Base-by-base conservation (phyloP, 2,888 invertebrate genomes). In the Trimorus sp. region DNA sequence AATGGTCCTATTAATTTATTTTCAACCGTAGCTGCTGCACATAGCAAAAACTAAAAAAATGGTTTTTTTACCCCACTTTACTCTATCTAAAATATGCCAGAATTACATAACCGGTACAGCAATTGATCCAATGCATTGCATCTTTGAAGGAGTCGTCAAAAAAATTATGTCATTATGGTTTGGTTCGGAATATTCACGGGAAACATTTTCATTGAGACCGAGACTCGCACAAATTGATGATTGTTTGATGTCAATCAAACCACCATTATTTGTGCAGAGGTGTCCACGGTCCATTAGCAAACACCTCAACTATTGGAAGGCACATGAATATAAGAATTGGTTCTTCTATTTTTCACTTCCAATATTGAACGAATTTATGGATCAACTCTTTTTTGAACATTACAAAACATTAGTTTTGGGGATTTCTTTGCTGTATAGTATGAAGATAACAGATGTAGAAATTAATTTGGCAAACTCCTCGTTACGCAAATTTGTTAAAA, bases 261-360 rank as follows among this genome's bases (percentile, higher is more conserved):
- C 54, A 36, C 54, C 54, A 5, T 54, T 36, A 2, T 54, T 54
- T 54, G 54, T 54, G 2, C 54, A 54, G 16, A 54, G 54, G 36
- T 54, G 36, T 36, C 54, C 54, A 7, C 54, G 54, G 2, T 54
- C 54, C 4, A 54, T 54, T 54, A 36, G 14, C 3, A 11, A 54
- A 14, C 36, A 54, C 36, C 36, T 54, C 8, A 5, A 26, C 36
- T 26, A 54, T 54, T 54, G 36, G 26, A 54, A 54, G 12, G 26
- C 54, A 7, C 36, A 26, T 5, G 54, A 54, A 36, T 36, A 36
- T 1, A 54, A 54, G 36, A 26, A 2, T 4, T 54, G 26, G 26
- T 54, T 54, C 5, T 54, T 54, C 16, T 1, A 26, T 16, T 54
- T 36, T 36, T 5, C 9, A 11, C 12, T 54, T 9, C 54, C 36